Conservation (phyloP, 2,797 vertebrate genomes). For the Sebastes dallii region DNA sequence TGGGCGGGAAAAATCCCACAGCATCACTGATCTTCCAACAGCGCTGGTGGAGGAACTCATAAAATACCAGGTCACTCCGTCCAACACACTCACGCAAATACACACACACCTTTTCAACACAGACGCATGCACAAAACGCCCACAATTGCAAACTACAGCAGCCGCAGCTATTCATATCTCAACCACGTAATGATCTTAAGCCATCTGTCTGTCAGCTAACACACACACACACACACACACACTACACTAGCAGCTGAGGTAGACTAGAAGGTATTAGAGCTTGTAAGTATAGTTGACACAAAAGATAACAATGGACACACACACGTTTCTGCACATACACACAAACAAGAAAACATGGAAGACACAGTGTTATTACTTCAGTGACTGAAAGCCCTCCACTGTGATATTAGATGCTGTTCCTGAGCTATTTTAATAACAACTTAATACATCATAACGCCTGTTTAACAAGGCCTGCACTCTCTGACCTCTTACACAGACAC, state of each 20-base stretch:
- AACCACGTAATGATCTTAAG: slow-evolving; percentile 53
- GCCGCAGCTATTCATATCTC: slow-evolving; percentile 66
- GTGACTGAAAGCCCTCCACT: slow-evolving; percentile 13
- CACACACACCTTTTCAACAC: slow-evolving; percentile 17
- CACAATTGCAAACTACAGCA: slow-evolving; percentile 59
- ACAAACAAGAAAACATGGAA: slow-evolving; percentile 20
- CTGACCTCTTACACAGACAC: slow-evolving; percentile 11
- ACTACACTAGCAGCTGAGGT: slow-evolving; percentile 33
- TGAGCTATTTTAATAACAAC: slow-evolving; percentile 50
- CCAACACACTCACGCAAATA: slow-evolving; percentile 23
- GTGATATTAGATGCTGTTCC: slow-evolving; percentile 41
- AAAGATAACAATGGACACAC: slow-evolving; percentile 27
- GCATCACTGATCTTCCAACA: slow-evolving; percentile 57
- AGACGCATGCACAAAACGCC: slow-evolving; percentile 40
- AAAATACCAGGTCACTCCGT: slow-evolving; percentile 50
- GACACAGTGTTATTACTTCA: slow-evolving; percentile 32
- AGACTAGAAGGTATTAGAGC: slow-evolving; percentile 30
- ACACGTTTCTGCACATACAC: slow-evolving; percentile 11
- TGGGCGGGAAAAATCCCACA: slow-evolving; percentile 62
- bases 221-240: slow-evolving; percentile 12
- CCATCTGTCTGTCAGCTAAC: slow-evolving; percentile 60
- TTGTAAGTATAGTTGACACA: slow-evolving; percentile 33
- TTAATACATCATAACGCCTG: slow-evolving; percentile 44
- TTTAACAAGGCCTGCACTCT: slow-evolving; percentile 31
- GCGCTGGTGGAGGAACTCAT: slow-evolving; percentile 40